phyloP scores from a whole-genome alignment of 2,113 vertebrate genomes.

The Baryphthengus martii region DNA sequence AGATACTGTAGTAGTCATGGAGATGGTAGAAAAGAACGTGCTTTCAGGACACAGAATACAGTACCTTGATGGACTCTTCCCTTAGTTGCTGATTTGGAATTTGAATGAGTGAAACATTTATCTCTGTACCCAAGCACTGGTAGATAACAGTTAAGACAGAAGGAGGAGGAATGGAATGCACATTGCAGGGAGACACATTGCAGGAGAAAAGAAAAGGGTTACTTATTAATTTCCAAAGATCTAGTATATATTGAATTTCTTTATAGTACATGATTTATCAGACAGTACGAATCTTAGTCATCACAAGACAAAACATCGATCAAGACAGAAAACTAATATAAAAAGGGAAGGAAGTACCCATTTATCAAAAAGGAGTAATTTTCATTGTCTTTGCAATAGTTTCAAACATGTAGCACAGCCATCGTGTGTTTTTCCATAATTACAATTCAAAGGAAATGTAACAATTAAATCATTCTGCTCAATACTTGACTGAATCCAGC shows the following conservation, averaged over 20 bases:
- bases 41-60: slow-evolving; percentile 69
- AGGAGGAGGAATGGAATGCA: slow-evolving; percentile 77
- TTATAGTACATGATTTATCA: slow-evolving; percentile 61
- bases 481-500: background rate
- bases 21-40: slow-evolving; percentile 47
- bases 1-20: slow-evolving; percentile 23
- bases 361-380: slow-evolving; percentile 43
- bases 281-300: slow-evolving; percentile 39
- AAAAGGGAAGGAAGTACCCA: slow-evolving; percentile 45
- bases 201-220: slow-evolving; percentile 71
- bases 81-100: slow-evolving; percentile 89
- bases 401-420: slow-evolving; percentile 45
- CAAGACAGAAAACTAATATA: slow-evolving; percentile 46
- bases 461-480: background rate
- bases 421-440: background rate
- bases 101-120: slow-evolving; percentile 93
- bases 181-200: slow-evolving; percentile 69
- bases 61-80: slow-evolving; percentile 91
- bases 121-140: slow-evolving; percentile 95
- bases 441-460: slow-evolving; percentile 59
- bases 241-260: slow-evolving; percentile 50
- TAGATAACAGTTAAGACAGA: slow-evolving; percentile 77
- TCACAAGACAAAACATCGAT: slow-evolving; percentile 58
- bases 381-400: slow-evolving; percentile 33
- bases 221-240: slow-evolving; percentile 69